Evolutionary conservation across 2,888 invertebrate species (phyloP).

Genomic region (Drosophila tripunctata): DNA sequence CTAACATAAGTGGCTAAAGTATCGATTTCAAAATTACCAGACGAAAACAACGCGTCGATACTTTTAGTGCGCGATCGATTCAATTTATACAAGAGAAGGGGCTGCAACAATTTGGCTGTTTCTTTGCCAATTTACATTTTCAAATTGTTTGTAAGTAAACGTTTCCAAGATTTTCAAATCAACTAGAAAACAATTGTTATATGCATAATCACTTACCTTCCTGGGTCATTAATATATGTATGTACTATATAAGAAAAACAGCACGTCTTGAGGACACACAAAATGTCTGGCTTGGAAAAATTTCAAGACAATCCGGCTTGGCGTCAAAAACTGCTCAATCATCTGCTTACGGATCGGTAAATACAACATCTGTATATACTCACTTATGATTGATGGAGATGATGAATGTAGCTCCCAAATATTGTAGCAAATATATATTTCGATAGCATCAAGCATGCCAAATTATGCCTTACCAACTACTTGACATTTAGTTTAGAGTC

Average conservation of each 20-base stretch:
- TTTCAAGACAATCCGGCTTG: conserved; percentile 81
- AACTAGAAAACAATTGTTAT: not conserved
- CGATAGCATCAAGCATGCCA: conserved; percentile 17
- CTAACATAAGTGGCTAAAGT: not conserved
- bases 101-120: not conserved
- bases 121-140: not conserved
- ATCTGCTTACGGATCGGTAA: conserved; percentile 81
- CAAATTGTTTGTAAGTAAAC: conserved; percentile 19
- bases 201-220: not conserved
- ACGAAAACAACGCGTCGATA: conserved; percentile 42
- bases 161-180: not conserved
- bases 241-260: conserved; percentile 11
- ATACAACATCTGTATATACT: conserved; percentile 12
- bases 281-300: conserved; percentile 81
- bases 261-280: conserved; percentile 11
- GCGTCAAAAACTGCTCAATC: conserved; percentile 77
- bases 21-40: conserved; percentile 45
- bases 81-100: conserved; percentile 34
- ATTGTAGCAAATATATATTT: conserved; percentile 5
- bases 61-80: conserved; percentile 16
- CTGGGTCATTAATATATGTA: not conserved
- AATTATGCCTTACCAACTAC: not conserved
- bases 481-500: conserved; percentile 16
- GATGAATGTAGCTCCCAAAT: conserved; percentile 18
- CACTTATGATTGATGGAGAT: not conserved